Evolutionary conservation across 2,797 vertebrate species (phyloP), one percentile per base, ranked within the genome.

Genomic region (Esox lucius): DNA sequence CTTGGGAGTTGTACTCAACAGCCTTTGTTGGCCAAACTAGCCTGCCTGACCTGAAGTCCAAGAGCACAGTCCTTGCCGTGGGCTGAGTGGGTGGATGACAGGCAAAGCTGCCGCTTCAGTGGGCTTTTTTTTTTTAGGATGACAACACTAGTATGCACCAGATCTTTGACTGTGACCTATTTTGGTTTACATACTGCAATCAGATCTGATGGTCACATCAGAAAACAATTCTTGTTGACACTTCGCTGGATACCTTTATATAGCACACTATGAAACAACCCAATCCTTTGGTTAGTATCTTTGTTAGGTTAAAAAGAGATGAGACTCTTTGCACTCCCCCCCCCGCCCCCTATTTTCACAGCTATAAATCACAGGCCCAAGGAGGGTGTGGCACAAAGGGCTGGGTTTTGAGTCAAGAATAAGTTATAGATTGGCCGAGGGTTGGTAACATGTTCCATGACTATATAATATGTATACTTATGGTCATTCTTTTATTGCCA

Each of bases 161-260:
- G 56, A 61, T 56, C 56, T 56, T 7, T 61, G 56, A 61, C 56
- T 56, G 19, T 61, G 56, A 61, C 56, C 56, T 61, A 24, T 61
- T 61, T 61, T 24, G 24, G 11, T 11, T 24, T 61, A 61, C 22
- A 12, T 61, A 24, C 56, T 61, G 56, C 24, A 61, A 24, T 61
- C 12, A 12, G 56, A 61, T 61, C 11, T 4, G 3, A 61, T 22
- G 56, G 56, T 6, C 9, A 24, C 19, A 26, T 13, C 11, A 24
- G 11, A 12, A 61, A 24, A 12, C 19, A 24, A 59, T 61, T 61
- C 22, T 19, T 24, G 9, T 61, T 61, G 56, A 13, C 56, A 12
- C 56, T 11, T 61, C 11, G 11, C 22, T 61, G 24, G 24, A 22
- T 56, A 26, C 22, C 56, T 61, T 9, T 13, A 61, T 61, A 19